phyloP scores from a whole-genome alignment of 92 coral and sea anemone genomes.

The Isaurus tuberculatus region DNA sequence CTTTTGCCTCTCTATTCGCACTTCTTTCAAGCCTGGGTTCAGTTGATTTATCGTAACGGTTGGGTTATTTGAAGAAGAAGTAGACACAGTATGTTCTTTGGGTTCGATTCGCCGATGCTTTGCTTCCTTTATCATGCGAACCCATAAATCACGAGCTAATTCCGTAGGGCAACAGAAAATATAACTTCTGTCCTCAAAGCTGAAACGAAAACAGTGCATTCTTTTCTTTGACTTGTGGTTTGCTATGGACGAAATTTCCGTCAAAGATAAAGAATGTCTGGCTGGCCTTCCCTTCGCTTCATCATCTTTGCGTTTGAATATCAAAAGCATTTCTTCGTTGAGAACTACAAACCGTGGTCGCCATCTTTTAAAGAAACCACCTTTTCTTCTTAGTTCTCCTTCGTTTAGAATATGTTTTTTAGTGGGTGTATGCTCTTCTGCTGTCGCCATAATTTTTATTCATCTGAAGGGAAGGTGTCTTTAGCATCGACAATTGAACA shows the following conservation, averaged over 20 bases:
- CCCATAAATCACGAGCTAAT: conserved; percentile 86
- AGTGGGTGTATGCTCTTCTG: conserved; percentile 38
- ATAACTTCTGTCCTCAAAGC: conserved; percentile 75
- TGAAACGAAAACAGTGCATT: conserved; percentile 81
- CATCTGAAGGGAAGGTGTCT: not conserved
- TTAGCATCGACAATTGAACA: not conserved
- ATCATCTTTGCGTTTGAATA: conserved; percentile 91
- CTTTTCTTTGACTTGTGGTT: conserved; percentile 90
- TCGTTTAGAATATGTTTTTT: conserved; percentile 77
- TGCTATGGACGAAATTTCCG: conserved; percentile 79
- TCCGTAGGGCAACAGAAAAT: conserved; percentile 84
- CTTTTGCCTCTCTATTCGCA: conserved; percentile 85
- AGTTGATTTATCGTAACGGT: conserved; percentile 84
- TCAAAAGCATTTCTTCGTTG: conserved; percentile 81
- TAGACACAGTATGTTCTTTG: conserved; percentile 58
- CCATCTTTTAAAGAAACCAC: conserved; percentile 86
- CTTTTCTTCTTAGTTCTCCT: conserved; percentile 85
- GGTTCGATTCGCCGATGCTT: conserved; percentile 68
- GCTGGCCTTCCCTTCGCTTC: conserved; percentile 79
- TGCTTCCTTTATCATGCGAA: conserved; percentile 78
- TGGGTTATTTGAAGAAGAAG: conserved; percentile 69
- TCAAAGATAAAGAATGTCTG: conserved; percentile 77
- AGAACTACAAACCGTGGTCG: conserved; percentile 80
- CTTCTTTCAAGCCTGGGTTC: conserved; percentile 87
- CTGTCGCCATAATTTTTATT: conserved; percentile 29